Percentiles rank a stretch among this genome's conserved stretches.
These are phyloP conservation scores for Scaptodrosophila lebanonensis DNA, from an alignment of 1,140 invertebrate species.

Conservation along the genomic window DNA sequence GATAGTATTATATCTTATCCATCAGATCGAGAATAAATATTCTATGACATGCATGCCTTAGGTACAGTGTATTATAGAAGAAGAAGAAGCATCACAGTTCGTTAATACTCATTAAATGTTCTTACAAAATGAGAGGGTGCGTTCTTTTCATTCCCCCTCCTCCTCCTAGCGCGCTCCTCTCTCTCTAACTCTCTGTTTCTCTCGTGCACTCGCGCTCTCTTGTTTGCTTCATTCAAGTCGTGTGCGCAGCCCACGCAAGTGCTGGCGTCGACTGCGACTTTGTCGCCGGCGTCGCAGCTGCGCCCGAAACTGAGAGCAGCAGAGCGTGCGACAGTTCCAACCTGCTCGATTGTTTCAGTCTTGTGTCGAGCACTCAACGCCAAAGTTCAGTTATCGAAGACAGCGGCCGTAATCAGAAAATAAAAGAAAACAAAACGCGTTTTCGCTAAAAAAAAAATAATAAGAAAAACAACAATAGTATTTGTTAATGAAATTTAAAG, in stretches of 20 bases:
- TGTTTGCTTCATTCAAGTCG: background rate
- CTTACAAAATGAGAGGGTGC: no score
- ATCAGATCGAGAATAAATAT: no score
- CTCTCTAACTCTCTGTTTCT: background rate
- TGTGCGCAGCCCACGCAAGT: no score
- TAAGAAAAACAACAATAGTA: constrained; percentile 23
- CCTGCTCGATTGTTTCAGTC: constrained; percentile 54
- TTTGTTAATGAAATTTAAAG: constrained; percentile 54
- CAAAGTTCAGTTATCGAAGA: constrained; percentile 60
- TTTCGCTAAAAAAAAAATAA: background rate
- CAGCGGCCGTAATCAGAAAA: constrained; percentile 44
- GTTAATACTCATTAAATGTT: no score
- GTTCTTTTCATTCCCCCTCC: background rate
- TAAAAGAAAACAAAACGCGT: constrained; percentile 1
- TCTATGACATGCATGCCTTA: no score
- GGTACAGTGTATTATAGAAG: no score
- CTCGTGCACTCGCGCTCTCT: background rate
- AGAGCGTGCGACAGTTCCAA: no score
- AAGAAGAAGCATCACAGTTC: no score
- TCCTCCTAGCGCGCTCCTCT: no score
- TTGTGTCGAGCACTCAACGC: constrained; percentile 60
- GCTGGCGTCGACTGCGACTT: no score
- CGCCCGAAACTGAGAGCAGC: constrained; percentile 13
- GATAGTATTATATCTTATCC: no score
- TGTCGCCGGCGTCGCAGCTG: constrained; percentile 16